These are phyloP conservation scores for human DNA, from an alignment of 2,113 vertebrate genomes.

Conservation along the genomic window GRCh38 chr11:101719001-101719500, in stretches of 20 bases:
- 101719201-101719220: neutral
- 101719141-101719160: neutral
- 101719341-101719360: neutral
- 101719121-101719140: neutral
- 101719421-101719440: neutral
- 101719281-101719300: neutral
- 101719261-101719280: neutral
- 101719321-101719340: neutral
- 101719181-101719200: neutral
- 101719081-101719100: neutral
- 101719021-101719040: neutral
- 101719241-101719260: neutral
- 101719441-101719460: neutral
- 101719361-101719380: neutral
- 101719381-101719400: neutral
- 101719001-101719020: neutral
- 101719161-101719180: neutral
- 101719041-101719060: neutral
- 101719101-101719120: neutral
- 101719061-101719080: neutral
- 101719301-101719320: neutral
- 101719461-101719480: neutral
- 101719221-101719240: neutral
- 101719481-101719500: neutral
- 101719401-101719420: neutral